Percentiles rank a stretch among this genome's conserved stretches.
phyloP scores from a whole-genome alignment of 2,113 vertebrate species.

The Nibea coibor region DNA sequence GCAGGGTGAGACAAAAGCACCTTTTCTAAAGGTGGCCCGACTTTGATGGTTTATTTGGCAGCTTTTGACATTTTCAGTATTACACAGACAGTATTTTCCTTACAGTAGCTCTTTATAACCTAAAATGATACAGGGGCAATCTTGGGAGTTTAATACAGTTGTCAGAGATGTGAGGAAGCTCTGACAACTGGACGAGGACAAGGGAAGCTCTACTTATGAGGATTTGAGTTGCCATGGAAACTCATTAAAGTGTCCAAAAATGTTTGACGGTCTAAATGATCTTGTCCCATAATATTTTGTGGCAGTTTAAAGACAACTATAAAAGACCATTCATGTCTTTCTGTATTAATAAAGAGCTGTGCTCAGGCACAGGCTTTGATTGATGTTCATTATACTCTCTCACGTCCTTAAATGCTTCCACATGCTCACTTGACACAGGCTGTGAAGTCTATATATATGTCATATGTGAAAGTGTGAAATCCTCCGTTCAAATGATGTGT shows the following conservation, averaged over 20 bases:
- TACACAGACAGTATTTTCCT: background rate
- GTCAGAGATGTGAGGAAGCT: background rate
- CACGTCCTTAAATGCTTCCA: background rate
- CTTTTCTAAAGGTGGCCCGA: background rate
- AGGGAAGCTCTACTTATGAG: background rate
- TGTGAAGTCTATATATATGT: background rate
- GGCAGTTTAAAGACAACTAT: background rate
- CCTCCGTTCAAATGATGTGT: background rate
- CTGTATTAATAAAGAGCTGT: background rate
- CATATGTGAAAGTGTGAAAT: background rate
- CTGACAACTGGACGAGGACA: too few species aligned
- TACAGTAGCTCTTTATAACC: background rate
- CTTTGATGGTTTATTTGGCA: background rate
- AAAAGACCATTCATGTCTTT: background rate
- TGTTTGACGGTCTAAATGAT: background rate
- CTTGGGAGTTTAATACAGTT: background rate
- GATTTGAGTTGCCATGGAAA: conserved; percentile 30
- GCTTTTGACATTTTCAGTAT: background rate
- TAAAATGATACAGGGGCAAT: background rate
- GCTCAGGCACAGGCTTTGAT: background rate
- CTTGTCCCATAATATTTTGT: background rate
- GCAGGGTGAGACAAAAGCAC: background rate
- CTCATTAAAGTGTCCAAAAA: conserved; percentile 8
- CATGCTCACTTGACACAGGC: background rate
- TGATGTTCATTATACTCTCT: background rate